Evolutionary conservation across 2,113 vertebrate species (phyloP).

Genomic region (Tyto alba): DNA sequence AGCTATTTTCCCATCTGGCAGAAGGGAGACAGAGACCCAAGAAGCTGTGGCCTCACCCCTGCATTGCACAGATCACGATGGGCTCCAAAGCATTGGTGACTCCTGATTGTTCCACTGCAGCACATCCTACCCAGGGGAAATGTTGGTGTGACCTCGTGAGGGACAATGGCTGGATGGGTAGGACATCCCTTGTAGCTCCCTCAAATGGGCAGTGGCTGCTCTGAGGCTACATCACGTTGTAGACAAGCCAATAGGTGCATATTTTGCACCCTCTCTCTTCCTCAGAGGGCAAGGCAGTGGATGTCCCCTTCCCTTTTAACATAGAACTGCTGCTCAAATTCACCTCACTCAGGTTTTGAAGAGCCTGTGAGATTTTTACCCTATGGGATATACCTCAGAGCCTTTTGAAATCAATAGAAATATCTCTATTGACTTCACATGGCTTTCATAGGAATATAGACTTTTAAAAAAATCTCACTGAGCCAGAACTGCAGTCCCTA

Average conservation of each 20-base stretch:
- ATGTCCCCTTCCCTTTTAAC: not conserved
- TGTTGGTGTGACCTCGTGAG: not conserved
- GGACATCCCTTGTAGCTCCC: rapidly evolving
- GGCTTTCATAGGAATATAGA: not conserved
- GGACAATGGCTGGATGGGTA: not conserved
- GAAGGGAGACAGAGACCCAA: not conserved
- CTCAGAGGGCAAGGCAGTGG: not conserved
- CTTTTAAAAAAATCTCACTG: not conserved
- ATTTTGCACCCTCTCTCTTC: not conserved
- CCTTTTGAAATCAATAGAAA: not conserved
- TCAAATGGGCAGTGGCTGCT: not conserved
- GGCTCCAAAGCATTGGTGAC: not conserved
- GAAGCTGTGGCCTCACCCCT: not conserved
- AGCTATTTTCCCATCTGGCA: not conserved
- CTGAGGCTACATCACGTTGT: not conserved
- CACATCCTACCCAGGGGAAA: not conserved
- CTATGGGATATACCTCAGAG: not conserved
- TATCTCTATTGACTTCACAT: not conserved
- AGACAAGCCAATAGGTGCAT: not conserved
- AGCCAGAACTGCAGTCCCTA: not conserved
- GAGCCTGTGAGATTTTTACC: not conserved
- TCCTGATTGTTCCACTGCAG: not conserved
- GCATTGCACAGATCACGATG: rapidly evolving
- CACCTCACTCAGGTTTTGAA: not conserved
- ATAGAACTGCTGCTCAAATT: not conserved